Percentiles rank a stretch among this genome's conserved stretches.
Conservation (phyloP, 2,888 invertebrate species). For the Caenorhabditis drosophilae region DNA sequence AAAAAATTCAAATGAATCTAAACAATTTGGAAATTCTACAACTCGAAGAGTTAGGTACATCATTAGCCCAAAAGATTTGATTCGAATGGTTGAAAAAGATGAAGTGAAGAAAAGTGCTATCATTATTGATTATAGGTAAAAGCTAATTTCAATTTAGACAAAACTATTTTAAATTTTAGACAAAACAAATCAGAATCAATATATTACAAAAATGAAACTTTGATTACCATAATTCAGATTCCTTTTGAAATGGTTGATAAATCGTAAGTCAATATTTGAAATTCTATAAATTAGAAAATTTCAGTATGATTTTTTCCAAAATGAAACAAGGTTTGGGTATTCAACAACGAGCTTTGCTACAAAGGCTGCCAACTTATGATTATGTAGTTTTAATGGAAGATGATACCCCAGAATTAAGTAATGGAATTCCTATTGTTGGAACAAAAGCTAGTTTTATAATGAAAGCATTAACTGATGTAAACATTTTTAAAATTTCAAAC, state of each 20-base stretch:
- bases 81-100: slow-evolving; percentile 30
- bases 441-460: slow-evolving; percentile 13
- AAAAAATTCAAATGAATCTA: neutral
- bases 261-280: slow-evolving; percentile 12
- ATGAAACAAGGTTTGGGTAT: slow-evolving; percentile 18
- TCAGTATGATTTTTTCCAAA: slow-evolving; percentile 26
- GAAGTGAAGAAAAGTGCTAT: slow-evolving; percentile 30
- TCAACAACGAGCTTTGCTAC: slow-evolving; percentile 24
- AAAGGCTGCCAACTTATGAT: slow-evolving; percentile 35
- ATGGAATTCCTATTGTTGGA: slow-evolving; percentile 5
- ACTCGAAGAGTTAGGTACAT: slow-evolving; percentile 4
- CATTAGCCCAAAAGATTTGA: slow-evolving; percentile 34
- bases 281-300: neutral
- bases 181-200: slow-evolving; percentile 25
- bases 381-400: slow-evolving; percentile 61
- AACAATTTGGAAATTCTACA: slow-evolving; percentile 6
- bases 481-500: neutral
- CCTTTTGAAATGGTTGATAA: slow-evolving; percentile 19
- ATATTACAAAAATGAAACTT: slow-evolving; percentile 17
- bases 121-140: slow-evolving; percentile 28
- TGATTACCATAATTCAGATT: slow-evolving; percentile 33
- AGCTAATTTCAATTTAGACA: too few species aligned
- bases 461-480: slow-evolving; percentile 18
- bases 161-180: too few species aligned
- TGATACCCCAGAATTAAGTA: slow-evolving; percentile 20